phyloP scores from a whole-genome alignment of 2,888 invertebrate genomes.

The Xestia xanthographa region DNA sequence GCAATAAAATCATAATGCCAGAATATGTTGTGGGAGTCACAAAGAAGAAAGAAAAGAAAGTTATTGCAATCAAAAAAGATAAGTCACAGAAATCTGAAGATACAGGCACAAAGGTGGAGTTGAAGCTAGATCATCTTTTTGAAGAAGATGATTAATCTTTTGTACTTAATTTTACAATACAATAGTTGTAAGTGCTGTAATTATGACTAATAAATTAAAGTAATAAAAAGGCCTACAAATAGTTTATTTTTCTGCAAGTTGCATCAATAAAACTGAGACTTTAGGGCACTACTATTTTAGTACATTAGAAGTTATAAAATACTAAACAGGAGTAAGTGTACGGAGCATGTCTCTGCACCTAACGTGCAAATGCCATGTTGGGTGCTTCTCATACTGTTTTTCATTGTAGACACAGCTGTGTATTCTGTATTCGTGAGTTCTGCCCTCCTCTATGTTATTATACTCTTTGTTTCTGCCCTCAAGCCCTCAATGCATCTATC shows the following conservation, averaged over 20 bases:
- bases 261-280: no score
- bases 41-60: slow-evolving; percentile 87
- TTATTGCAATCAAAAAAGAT: slow-evolving; percentile 63
- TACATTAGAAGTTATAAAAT: not conserved
- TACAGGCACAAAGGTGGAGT: slow-evolving; percentile 74
- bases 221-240: not conserved
- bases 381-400: not conserved
- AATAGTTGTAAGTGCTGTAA: slow-evolving; percentile 22
- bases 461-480: no score
- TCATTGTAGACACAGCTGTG: not conserved
- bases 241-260: not conserved
- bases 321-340: not conserved
- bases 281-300: not conserved
- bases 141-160: slow-evolving; percentile 79
- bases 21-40: slow-evolving; percentile 95
- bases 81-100: slow-evolving; percentile 37
- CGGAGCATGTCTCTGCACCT: not conserved
- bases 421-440: no score
- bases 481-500: not conserved
- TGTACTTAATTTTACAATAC: slow-evolving; percentile 10
- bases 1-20: slow-evolving; percentile 94
- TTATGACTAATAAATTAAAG: slow-evolving; percentile 39
- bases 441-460: no score
- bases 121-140: slow-evolving; percentile 88
- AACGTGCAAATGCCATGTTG: not conserved